Evolutionary conservation across 2,797 vertebrate genomes (phyloP).

Genomic region (Falco columbarius): DNA sequence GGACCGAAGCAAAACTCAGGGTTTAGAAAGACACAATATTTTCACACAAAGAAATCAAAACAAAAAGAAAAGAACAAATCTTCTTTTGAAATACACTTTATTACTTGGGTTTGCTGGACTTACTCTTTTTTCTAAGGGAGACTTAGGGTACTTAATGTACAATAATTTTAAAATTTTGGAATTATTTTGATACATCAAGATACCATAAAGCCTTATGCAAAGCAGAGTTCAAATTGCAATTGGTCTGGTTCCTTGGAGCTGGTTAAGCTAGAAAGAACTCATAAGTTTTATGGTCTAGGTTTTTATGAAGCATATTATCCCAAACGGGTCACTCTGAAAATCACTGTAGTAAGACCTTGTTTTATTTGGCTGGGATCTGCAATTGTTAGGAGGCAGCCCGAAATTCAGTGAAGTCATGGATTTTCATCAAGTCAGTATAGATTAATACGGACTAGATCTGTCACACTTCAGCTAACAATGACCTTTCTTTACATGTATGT

Average conservation of each 20-base stretch:
- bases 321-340: constrained; percentile 27
- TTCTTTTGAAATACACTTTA: not conserved
- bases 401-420: not conserved
- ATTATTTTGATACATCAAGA: not conserved
- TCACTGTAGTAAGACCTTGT: not conserved
- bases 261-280: not conserved
- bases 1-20: not conserved
- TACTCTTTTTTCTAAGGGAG: not conserved
- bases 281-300: not conserved
- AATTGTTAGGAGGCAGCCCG: constrained; percentile 17
- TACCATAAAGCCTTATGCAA: not conserved
- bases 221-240: not conserved
- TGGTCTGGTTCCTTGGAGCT: not conserved
- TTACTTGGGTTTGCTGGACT: not conserved
- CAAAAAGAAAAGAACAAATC: not conserved
- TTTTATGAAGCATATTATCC: not conserved
- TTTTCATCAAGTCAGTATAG: constrained; percentile 25
- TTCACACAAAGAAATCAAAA: not conserved
- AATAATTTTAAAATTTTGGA: not conserved
- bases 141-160: not conserved
- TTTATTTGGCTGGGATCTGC: constrained; percentile 47
- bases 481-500: not conserved
- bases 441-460: not conserved
- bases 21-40: not conserved
- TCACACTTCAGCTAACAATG: constrained; percentile 24